A percentile compares a stretch with the other conserved stretches of the same genome.
phyloP scores from a whole-genome alignment of 2,797 vertebrate genomes.

The Esox masquinongy region DNA sequence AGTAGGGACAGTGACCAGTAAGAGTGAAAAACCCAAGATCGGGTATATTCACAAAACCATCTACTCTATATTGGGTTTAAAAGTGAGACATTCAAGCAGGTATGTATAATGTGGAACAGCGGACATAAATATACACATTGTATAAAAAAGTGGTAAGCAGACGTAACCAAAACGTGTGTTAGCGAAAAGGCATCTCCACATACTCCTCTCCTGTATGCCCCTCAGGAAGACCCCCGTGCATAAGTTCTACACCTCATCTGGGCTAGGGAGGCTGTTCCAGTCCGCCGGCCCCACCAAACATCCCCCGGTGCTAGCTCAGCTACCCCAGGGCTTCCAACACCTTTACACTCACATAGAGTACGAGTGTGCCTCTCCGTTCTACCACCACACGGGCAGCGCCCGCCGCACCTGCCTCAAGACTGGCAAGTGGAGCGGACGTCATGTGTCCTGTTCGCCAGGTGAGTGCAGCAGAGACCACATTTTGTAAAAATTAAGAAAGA shows the following conservation, averaged over 20 bases:
- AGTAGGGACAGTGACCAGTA: too few species aligned
- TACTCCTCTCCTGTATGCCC: slow-evolving; percentile 6
- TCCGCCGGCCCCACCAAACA: slow-evolving; percentile 77
- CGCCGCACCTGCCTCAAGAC: slow-evolving; percentile 94
- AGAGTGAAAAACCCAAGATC: too few species aligned
- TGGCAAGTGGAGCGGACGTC: slow-evolving; percentile 96
- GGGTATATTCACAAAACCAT: too few species aligned
- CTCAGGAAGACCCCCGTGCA: slow-evolving; percentile 91
- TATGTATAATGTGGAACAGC: neutral
- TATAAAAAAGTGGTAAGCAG: too few species aligned
- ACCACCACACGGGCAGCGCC: slow-evolving; percentile 89
- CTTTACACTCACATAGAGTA: slow-evolving; percentile 94
- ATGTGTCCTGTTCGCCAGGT: slow-evolving; percentile 94
- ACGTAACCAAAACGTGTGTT: neutral
- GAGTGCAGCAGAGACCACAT: slow-evolving; percentile 70
- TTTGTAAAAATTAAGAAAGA: too few species aligned
- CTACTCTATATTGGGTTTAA: too few species aligned
- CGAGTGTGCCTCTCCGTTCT: slow-evolving; percentile 88
- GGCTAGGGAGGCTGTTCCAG: slow-evolving; percentile 68
- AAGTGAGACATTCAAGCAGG: too few species aligned
- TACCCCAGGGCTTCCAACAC: slow-evolving; percentile 87
- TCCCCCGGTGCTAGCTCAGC: slow-evolving; percentile 72
- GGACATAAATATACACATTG: neutral
- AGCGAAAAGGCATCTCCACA: neutral
- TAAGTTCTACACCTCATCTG: slow-evolving; percentile 81